A percentile compares a stretch with the other conserved stretches of the same genome.
Evolutionary conservation across 2,888 invertebrate species (phyloP).

Genomic region (Agrotis exclamationis): DNA sequence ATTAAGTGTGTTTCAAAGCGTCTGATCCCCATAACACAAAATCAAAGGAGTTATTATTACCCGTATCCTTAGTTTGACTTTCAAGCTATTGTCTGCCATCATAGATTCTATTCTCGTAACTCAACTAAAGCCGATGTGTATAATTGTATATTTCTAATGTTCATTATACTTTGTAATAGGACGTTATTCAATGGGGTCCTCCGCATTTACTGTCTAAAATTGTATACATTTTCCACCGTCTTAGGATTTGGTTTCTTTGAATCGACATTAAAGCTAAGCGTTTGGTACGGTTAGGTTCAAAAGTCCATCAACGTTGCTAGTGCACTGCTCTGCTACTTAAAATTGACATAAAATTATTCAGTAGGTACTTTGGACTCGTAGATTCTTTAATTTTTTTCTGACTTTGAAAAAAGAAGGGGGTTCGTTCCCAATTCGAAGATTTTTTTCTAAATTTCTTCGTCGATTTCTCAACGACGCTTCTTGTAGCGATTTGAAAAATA

Average conservation of each 20-base stretch:
- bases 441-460: no score
- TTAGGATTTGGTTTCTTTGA: conserved; percentile 13
- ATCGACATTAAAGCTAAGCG: conserved; percentile 3
- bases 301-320: background rate
- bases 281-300: background rate
- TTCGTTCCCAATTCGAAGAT: no score
- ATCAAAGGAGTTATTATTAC: conserved; percentile 1
- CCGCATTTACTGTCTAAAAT: background rate
- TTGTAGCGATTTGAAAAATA: no score
- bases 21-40: background rate
- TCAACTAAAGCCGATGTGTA: conserved; percentile 13
- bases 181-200: conserved; percentile 9
- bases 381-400: no score
- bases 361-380: no score
- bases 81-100: conserved; percentile 2
- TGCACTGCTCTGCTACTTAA: no score
- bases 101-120: conserved; percentile 15
- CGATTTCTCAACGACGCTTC: no score
- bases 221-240: background rate
- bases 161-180: conserved; percentile 16
- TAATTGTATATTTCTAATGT: conserved; percentile 30
- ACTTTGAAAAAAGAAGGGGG: no score
- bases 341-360: no score
- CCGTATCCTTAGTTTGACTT: background rate
- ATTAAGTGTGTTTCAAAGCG: background rate